Conservation (phyloP, 2,888 invertebrate species). For the Drosophila nr. fundita region DNA sequence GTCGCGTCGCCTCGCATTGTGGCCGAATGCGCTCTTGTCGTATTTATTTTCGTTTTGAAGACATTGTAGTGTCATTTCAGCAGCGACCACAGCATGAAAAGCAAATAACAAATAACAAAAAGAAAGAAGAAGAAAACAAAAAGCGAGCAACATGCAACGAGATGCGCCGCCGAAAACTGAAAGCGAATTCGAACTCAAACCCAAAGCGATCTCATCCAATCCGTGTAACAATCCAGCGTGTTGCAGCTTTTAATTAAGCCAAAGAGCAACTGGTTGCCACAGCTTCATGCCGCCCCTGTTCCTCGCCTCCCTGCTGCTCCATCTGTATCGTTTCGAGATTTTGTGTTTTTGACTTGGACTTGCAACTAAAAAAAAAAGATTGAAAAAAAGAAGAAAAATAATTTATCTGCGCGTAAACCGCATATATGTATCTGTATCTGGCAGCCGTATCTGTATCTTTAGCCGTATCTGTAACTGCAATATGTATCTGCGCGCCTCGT, state of each 20-base stretch:
- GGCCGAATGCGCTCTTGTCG: constrained; percentile 48
- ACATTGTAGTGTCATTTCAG: constrained; percentile 81
- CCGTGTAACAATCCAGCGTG: constrained; percentile 76
- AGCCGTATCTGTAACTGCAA: constrained; percentile 63
- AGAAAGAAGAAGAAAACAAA: neutral
- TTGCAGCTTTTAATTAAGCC: constrained; percentile 81
- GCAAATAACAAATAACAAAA: constrained; percentile 60
- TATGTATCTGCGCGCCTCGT: constrained; percentile 55
- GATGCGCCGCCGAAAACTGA: constrained; percentile 31
- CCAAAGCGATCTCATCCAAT: constrained; percentile 50
- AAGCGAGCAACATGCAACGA: constrained; percentile 28
- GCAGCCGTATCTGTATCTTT: constrained; percentile 58
- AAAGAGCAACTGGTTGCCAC: constrained; percentile 77
- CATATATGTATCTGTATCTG: constrained; percentile 56
- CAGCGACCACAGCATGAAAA: constrained; percentile 74
- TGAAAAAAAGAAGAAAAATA: constrained; percentile 50
- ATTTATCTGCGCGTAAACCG: constrained; percentile 79
- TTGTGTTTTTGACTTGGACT: constrained; percentile 31
- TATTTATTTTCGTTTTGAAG: constrained; percentile 82
- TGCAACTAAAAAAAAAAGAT: constrained; percentile 29
- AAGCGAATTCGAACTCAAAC: constrained; percentile 18
- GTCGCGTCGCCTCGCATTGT: constrained; percentile 39
- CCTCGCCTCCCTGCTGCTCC: neutral
- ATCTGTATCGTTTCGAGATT: neutral
- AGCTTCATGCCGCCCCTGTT: constrained; percentile 12